Conservation (phyloP, 2,797 vertebrate species). For the Enteromius unitaeniatus region DNA sequence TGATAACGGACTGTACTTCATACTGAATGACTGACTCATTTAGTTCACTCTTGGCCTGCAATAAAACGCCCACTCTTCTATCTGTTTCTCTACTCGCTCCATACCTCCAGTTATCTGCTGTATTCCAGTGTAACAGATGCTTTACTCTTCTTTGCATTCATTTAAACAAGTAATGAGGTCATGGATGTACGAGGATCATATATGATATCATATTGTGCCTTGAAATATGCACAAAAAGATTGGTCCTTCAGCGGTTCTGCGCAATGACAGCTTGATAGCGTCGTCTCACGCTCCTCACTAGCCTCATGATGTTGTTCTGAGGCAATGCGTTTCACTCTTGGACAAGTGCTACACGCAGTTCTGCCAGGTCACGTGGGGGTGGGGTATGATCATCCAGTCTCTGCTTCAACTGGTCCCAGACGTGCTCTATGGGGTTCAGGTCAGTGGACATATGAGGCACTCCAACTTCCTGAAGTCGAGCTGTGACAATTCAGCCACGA, state of each 20-base stretch:
- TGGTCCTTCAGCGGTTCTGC: neutral
- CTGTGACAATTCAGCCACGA: too few relatives aligned
- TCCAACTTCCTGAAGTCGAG: too few relatives aligned
- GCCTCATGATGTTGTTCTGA: too few relatives aligned
- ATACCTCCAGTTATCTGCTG: slow-evolving; percentile 23
- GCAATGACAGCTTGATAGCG: too few relatives aligned
- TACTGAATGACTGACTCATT: slow-evolving; percentile 28
- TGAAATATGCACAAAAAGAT: neutral
- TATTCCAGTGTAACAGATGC: neutral
- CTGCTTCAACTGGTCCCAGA: too few relatives aligned
- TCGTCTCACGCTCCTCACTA: too few relatives aligned
- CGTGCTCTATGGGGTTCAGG: too few relatives aligned
- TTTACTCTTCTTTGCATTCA: neutral
- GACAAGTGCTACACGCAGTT: too few relatives aligned
- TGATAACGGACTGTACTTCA: slow-evolving; percentile 13
- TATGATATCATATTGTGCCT: neutral
- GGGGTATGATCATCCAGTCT: too few relatives aligned
- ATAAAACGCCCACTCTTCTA: slow-evolving; percentile 34
- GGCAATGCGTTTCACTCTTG: too few relatives aligned
- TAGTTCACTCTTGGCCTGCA: slow-evolving; percentile 4
- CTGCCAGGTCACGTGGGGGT: too few relatives aligned
- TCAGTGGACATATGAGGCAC: too few relatives aligned
- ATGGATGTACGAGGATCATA: neutral
- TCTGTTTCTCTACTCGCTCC: neutral
- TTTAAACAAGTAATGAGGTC: neutral